These are phyloP conservation scores for Channa argus DNA, from an alignment of 2,113 vertebrate genomes.

Conservation along the genomic window DNA sequence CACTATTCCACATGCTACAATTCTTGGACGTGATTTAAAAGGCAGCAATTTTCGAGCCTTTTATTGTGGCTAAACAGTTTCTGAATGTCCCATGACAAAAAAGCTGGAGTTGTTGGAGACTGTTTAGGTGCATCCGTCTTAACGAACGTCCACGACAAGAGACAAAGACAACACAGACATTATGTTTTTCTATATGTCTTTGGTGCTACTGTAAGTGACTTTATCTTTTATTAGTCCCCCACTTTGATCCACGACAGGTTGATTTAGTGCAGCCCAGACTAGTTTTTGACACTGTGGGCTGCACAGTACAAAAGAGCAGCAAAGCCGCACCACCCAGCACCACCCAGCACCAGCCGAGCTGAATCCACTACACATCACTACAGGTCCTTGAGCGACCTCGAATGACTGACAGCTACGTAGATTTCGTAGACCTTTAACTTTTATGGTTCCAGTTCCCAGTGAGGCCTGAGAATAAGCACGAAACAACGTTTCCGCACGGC, in stretches of 20 bases:
- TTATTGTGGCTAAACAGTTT: constrained; percentile 6
- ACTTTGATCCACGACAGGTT: too few species aligned
- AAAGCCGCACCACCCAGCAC: too few species aligned
- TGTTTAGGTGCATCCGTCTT: neutral
- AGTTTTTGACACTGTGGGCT: too few species aligned
- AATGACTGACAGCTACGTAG: constrained; percentile 8
- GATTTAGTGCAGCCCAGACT: too few species aligned
- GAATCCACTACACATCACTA: neutral
- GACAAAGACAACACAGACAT: too few species aligned
- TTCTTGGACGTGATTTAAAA: constrained; percentile 18
- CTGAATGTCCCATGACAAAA: neutral
- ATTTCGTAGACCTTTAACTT: neutral
- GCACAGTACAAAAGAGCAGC: too few species aligned
- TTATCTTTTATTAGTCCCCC: too few species aligned
- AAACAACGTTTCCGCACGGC: too few species aligned
- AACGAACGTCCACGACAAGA: neutral
- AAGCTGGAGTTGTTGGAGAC: neutral
- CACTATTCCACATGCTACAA: neutral
- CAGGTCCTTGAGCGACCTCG: neutral
- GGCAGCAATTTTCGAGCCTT: neutral
- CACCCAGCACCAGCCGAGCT: too few species aligned
- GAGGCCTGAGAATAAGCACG: too few species aligned
- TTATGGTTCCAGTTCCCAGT: too few species aligned
- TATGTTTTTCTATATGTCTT: neutral
- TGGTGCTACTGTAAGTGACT: neutral